A percentile compares a stretch with the other conserved stretches of the same genome.
phyloP scores from a whole-genome alignment of 1,140 invertebrate species.

The Drosophila asahinai region DNA sequence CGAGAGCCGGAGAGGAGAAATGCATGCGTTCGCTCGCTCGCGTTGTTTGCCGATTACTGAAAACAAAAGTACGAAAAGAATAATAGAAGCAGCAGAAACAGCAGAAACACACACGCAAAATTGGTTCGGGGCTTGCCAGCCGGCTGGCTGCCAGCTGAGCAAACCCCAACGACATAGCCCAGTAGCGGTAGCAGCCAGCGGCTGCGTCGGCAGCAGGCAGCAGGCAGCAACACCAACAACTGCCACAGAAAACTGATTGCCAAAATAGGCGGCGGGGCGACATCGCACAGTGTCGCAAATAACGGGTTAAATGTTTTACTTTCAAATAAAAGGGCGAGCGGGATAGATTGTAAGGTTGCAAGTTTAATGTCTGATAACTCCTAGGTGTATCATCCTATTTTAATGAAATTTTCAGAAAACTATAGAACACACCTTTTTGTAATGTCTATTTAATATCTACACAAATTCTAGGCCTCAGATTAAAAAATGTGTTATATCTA shows the following conservation, averaged over 20 bases:
- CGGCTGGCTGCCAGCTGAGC: conserved; percentile 13
- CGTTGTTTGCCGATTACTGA: conserved; percentile 78
- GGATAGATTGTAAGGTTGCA: not conserved
- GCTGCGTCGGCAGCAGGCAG: conserved; percentile 1
- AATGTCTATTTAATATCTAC: no score
- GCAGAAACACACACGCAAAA: conserved; percentile 22
- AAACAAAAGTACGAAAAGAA: conserved; percentile 44
- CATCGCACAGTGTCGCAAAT: conserved; percentile 21
- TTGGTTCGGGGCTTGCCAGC: conserved; percentile 10
- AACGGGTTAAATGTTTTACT: not conserved
- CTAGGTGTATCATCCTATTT: not conserved
- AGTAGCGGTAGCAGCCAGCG: conserved; percentile 17
- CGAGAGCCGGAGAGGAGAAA: conserved; percentile 47
- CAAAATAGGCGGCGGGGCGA: conserved; percentile 42
- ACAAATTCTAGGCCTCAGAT: no score
- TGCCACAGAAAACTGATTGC: conserved; percentile 51
- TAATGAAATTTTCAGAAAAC: not conserved
- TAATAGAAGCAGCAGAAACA: conserved; percentile 16
- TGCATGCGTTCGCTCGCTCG: conserved; percentile 76
- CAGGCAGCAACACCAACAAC: conserved; percentile 22
- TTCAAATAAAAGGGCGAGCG: not conserved
- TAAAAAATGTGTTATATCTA: no score
- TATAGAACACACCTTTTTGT: no score
- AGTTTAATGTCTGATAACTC: not conserved
- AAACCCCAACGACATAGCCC: conserved; percentile 33